Base-by-base conservation (phyloP, 2,797 vertebrate species). In the Hephaestus fuliginosus region DNA sequence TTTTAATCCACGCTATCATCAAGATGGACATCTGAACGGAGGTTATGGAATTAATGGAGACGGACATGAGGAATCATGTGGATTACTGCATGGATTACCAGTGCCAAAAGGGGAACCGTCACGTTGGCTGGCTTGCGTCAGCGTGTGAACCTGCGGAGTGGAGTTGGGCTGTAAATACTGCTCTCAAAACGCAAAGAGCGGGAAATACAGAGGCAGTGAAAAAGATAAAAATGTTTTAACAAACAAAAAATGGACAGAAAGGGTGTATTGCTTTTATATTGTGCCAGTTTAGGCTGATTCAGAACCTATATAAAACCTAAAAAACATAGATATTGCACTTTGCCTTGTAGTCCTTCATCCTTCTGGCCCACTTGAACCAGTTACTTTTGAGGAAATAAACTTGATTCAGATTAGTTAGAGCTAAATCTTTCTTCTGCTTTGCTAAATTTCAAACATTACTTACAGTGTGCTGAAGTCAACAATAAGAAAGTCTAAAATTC, bases 61-160 rank as follows among this genome's bases (percentile, higher is more conserved):
- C 80, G 86, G 85, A 84, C 76, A 69, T 9, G 25, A 51, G 48
- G 56, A 78, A 70, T 82, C 70, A 61, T 82, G 86, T 70, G 87
- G 80, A 88, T 84, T 86, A 86, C 70, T 53, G 51, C 30, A 17
- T 58, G 63, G 63, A 88, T 25, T 70, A 78, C 55, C 52, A 30
- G 28, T 3, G 33, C 44, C 64, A 82, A 88, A 79, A 69, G 25
- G 20, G 28, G 58, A 74, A 55, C 41, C 36, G 46, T 70, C 68
- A 75, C 67, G 51, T 28, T 63, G 46, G 43, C 20, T 36, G n/a
- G 18, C 7, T 0, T 25, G 33, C 25, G 61, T 41, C 28, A 62
- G 58, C 25, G 2, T 22, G 52, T 33, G 25, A 65, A 74, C 64
- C 20, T 30, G n/a, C 10, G 9, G 30, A 72, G 43, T 22, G 41